Evolutionary conservation across 2,888 invertebrate species (phyloP), one percentile per base, ranked within the genome.

Genomic region (Mallateleia sp.): DNA sequence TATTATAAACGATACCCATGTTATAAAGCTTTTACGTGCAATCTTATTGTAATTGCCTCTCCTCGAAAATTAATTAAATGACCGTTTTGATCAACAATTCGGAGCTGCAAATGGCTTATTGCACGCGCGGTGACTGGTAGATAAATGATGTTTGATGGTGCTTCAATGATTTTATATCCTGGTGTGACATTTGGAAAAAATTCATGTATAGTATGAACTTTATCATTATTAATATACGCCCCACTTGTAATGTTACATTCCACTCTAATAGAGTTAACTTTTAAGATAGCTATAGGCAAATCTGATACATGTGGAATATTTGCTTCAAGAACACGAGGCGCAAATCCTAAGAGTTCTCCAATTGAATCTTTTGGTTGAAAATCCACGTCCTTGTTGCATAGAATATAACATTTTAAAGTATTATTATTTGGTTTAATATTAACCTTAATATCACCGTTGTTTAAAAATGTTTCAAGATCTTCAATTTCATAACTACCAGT

Each of bases 131-230:
- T 24, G 32, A 91, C 54, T 25, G 91, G 90, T 20, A 90, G 69
- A 66, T 91, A 90, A 79, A 90, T 89, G 69, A 89, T 60, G 47
- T 88, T 80, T 20, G 85, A 83, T 34, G 88, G 93, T 18, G 90
- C 90, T 85, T 93, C 94, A 62, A 92, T 89, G 9, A 87, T 75
- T 90, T 93, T 92, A 92, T 92, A 94, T 9, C 94, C 94, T 20
- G 93, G 47, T 11, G 45, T 54, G 14, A 80, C 52, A 24, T 32
- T 24, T 1, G 71, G 62, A 50, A 50, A 71, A 54, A 80, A 80
- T 62, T 80, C 71, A 47, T 75, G 25, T 11, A 83, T 64, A 0
- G 69, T 72, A 38, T 71, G 42, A 24, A 71, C 62, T 67, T n/a
- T 42, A 8, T 52, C n/a, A 11, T 52, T 24, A 52, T 71, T 83